These are phyloP conservation scores for Catharus fuscescens DNA, from an alignment of 2,113 vertebrate genomes.

Conservation along the genomic window DNA sequence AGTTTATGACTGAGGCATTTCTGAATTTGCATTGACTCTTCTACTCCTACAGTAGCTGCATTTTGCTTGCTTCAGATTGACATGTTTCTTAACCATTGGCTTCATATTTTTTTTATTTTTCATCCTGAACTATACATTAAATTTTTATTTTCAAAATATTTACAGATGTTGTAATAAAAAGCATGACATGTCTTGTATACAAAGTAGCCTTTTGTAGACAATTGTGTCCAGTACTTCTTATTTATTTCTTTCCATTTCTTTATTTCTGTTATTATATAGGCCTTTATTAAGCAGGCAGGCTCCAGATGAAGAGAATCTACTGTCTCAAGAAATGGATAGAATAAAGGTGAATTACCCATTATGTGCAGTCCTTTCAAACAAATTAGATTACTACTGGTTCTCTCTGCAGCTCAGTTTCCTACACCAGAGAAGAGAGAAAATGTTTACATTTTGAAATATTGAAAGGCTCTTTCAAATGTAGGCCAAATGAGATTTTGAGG, in stretches of 20 bases:
- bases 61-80: neutral
- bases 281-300: neutral
- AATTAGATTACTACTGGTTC: neutral
- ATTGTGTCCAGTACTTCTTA: neutral
- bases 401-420: neutral
- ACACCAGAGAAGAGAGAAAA: neutral
- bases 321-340: neutral
- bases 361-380: accelerated
- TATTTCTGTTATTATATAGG: neutral
- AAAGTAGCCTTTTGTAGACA: neutral
- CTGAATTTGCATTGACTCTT: neutral
- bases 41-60: neutral
- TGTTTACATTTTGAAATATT: neutral
- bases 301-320: neutral
- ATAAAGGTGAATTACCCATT: neutral
- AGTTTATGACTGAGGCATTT: neutral
- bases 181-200: accelerated
- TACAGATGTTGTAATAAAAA: neutral
- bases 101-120: neutral
- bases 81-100: neutral
- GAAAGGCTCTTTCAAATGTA: neutral
- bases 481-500: neutral
- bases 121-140: neutral
- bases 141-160: neutral
- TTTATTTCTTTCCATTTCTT: neutral